Evolutionary conservation across 2,888 invertebrate genomes (phyloP), one percentile per base, ranked within the genome.

Genomic region (Phengaris alcon): DNA sequence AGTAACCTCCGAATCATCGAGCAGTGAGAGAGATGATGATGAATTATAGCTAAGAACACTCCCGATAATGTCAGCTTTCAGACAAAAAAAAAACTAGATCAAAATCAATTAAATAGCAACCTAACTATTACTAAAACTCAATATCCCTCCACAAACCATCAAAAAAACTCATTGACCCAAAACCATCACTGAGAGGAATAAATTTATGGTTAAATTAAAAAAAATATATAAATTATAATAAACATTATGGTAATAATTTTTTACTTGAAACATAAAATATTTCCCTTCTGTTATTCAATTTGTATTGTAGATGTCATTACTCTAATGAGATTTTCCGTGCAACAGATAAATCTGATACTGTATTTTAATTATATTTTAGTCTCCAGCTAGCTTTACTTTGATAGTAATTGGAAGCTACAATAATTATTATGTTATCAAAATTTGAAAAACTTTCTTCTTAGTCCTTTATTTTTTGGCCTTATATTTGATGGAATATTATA

Each of bases 231-330:
- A 64, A 64, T 35, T 44, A 12, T 64, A 44, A 48, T 69, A 48
- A n/a, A 69, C 69, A 69, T 15, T 48, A 69, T 15, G n/a, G 46
- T 46, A 12, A 59, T 55, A 64, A 64, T 64, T 51, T 51, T 48
- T 2, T 59, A 74, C 57, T 59, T 64, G 64, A 51, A 64, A 64
- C 64, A 74, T 59, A 22, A 74, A 74, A 74, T 74, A 64, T 69
- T 44, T 55, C 35, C 64, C 74, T 64, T 48, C 69, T 69, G 69
- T 75, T 75, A 75, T 69, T 55, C 55, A 69, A 55, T 54, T 75
- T 69, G 69, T 68, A 48, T 46, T 54, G 46, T 75, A 69, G 75
- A 68, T 69, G 55, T 75, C 75, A 69, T 75, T 75, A 75, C 69
- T 51, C 69, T 75, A 75, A 75, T 75, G 75, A 75, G 55, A 54